Conservation (phyloP, 1,140 invertebrate genomes). For the Globodera rostochiensis region DNA sequence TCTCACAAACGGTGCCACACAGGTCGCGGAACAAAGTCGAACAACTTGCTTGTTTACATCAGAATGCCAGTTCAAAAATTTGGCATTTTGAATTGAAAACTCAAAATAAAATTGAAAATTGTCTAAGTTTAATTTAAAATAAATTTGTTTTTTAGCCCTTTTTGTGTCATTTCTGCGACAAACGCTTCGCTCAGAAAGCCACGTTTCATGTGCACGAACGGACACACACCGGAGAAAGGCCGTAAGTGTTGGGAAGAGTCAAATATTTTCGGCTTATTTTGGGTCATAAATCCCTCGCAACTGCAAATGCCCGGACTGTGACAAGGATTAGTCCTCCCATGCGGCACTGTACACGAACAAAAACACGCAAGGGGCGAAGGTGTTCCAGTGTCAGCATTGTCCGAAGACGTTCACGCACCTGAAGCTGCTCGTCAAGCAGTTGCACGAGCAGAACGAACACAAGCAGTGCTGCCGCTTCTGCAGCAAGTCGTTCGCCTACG, state of each 20-base stretch:
- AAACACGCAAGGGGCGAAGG: slow-evolving; percentile 74
- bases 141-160: slow-evolving; percentile 39
- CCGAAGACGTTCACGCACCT: slow-evolving; percentile 81
- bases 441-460: slow-evolving; percentile 63
- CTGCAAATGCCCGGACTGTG: slow-evolving; percentile 58
- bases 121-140: background rate
- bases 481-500: slow-evolving; percentile 68
- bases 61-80: background rate
- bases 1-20: slow-evolving; percentile 66
- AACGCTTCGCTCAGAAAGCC: slow-evolving; percentile 71
- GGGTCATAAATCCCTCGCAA: slow-evolving; percentile 35
- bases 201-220: slow-evolving; percentile 72
- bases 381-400: slow-evolving; percentile 79
- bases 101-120: too few species aligned
- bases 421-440: slow-evolving; percentile 77
- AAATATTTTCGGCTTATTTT: slow-evolving; percentile 64
- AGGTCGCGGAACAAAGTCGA: slow-evolving; percentile 47
- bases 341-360: slow-evolving; percentile 65
- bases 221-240: slow-evolving; percentile 80
- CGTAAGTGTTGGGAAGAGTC: slow-evolving; percentile 73
- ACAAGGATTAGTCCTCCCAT: slow-evolving; percentile 62
- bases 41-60: slow-evolving; percentile 64
- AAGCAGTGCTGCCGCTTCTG: slow-evolving; percentile 69
- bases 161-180: slow-evolving; percentile 70
- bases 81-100: background rate